phyloP scores from a whole-genome alignment of 2,797 vertebrate genomes.

The Alca torda region DNA sequence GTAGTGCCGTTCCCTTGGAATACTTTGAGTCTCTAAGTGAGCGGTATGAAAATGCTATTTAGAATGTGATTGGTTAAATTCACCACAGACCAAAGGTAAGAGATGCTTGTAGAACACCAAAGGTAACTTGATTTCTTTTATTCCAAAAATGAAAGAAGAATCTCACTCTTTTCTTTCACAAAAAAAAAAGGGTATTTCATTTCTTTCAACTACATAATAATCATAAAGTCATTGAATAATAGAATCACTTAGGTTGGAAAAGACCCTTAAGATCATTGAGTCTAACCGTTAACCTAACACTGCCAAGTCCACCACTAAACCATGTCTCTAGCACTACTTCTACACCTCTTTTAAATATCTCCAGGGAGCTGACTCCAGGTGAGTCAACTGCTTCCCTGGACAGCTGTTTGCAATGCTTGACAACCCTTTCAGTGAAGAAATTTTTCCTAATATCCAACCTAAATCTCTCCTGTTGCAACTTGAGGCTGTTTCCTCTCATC shows the following conservation, averaged over 20 bases:
- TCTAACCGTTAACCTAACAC: fast-evolving
- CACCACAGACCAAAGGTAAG: neutral
- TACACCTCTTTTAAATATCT: neutral
- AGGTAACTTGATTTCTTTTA: neutral
- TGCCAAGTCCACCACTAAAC: neutral
- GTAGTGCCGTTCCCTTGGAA: neutral
- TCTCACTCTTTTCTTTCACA: neutral
- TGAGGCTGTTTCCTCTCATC: neutral
- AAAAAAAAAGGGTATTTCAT: neutral
- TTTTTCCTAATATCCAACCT: neutral
- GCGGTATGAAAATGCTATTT: neutral
- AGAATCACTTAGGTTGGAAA: neutral
- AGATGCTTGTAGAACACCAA: neutral
- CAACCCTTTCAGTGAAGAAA: neutral
- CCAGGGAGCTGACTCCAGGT: neutral
- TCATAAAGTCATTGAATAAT: neutral
- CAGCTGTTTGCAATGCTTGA: neutral
- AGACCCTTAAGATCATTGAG: fast-evolving
- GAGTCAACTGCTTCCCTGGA: neutral
- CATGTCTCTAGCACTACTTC: neutral
- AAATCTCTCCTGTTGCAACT: neutral
- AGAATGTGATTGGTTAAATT: neutral
- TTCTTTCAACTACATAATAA: neutral
- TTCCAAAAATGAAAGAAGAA: neutral
- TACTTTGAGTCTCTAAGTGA: neutral